These are phyloP conservation scores for Megalurothrips usitatus DNA, from an alignment of 2,888 invertebrate species.

Conservation along the genomic window DNA sequence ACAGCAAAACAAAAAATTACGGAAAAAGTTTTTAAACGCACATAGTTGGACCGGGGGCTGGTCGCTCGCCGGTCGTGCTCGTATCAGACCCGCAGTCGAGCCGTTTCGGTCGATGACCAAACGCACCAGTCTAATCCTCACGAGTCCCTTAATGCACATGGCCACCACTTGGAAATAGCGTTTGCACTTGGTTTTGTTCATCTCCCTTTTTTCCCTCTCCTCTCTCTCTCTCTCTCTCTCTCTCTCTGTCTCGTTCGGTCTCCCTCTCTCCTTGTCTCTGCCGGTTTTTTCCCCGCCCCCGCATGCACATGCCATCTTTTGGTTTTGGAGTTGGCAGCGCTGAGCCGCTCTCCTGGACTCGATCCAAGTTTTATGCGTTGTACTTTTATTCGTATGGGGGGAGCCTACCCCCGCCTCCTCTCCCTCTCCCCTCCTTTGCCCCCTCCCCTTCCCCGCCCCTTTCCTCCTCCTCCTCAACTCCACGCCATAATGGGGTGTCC, in stretches of 20 bases:
- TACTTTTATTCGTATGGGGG: neutral
- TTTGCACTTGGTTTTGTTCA: neutral
- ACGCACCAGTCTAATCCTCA: too few species aligned
- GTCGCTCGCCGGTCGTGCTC: too few species aligned
- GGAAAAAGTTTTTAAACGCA: neutral
- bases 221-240: too few species aligned
- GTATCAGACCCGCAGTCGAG: neutral
- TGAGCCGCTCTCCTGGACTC: neutral
- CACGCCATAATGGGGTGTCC: too few species aligned
- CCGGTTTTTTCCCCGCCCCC: too few species aligned
- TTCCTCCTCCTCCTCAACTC: too few species aligned
- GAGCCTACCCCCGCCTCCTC: too few species aligned
- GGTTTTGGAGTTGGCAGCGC: neutral
- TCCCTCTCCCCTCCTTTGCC: too few species aligned
- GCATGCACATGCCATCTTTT: conserved; percentile 8
- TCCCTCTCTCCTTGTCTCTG: too few species aligned
- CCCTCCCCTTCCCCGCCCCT: neutral
- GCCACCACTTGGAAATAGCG: neutral
- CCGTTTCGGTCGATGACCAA: too few species aligned
- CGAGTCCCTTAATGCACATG: neutral
- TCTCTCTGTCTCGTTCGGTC: too few species aligned
- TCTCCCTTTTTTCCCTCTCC: neutral
- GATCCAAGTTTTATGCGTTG: conserved; percentile 11
- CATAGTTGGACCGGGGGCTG: too few species aligned
- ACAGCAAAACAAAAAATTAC: neutral